phyloP scores from a whole-genome alignment of 2,113 vertebrate species.

The Shinisaurus crocodilurus region DNA sequence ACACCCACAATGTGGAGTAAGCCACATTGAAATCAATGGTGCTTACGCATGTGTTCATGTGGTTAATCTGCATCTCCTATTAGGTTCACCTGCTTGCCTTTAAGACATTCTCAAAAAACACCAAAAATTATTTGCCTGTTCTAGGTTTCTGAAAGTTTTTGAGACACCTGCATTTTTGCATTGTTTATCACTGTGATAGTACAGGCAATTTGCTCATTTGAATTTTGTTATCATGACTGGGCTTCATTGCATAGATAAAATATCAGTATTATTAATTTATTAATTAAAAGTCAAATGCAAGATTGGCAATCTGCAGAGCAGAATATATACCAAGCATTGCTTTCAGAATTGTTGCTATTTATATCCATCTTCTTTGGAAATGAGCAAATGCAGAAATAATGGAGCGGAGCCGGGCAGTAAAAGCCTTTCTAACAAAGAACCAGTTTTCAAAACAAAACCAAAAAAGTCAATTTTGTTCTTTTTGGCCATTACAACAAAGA shows the following conservation, averaged over 20 bases:
- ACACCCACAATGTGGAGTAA: too few relatives aligned
- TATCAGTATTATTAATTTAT: conserved; percentile 20
- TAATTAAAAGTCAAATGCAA: conserved; percentile 16
- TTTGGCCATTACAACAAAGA: fast-evolving
- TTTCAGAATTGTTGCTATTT: conserved; percentile 41
- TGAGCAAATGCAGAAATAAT: conserved; percentile 25
- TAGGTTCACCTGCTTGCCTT: not conserved
- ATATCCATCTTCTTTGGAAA: not conserved
- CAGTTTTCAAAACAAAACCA: not conserved
- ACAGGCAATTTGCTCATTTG: too few relatives aligned
- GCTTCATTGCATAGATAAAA: conserved; percentile 21
- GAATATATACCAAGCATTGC: conserved; percentile 29
- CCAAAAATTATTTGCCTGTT: not conserved
- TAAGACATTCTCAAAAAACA: not conserved
- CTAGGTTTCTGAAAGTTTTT: not conserved
- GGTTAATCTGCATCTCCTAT: not conserved
- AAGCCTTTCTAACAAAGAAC: conserved; percentile 28
- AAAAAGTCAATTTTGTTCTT: not conserved
- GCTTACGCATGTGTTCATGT: too few relatives aligned
- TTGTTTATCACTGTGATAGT: fast-evolving
- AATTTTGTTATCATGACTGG: not conserved
- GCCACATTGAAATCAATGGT: too few relatives aligned
- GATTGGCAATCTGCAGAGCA: conserved; percentile 22
- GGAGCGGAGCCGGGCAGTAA: too few relatives aligned
- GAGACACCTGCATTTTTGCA: not conserved